Conservation (phyloP, 2,888 invertebrate species). For the Drymonia ruficornis region DNA sequence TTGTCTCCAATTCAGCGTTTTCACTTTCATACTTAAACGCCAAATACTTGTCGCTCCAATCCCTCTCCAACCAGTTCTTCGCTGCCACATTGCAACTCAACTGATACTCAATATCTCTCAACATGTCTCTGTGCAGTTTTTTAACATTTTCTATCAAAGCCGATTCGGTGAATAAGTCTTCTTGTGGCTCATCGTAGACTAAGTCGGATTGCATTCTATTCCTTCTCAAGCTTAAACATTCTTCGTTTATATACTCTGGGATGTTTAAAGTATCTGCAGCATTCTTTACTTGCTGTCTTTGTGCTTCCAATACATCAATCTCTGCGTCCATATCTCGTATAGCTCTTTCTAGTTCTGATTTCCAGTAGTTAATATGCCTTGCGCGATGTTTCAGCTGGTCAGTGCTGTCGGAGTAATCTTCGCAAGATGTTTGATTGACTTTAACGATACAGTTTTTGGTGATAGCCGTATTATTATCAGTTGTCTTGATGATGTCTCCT, state of each 20-base stretch:
- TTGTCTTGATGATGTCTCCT: conserved; percentile 73
- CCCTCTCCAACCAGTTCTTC: conserved; percentile 91
- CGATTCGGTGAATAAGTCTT: conserved; percentile 89
- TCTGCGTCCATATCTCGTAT: conserved; percentile 74
- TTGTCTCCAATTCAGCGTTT: conserved; percentile 89
- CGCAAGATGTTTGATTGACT: conserved; percentile 73
- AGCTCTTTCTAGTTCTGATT: conserved; percentile 71
- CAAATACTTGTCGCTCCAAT: conserved; percentile 95
- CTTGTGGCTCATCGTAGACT: conserved; percentile 90
- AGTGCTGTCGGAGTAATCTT: conserved; percentile 70
- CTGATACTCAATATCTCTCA: conserved; percentile 89
- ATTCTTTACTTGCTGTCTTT: conserved; percentile 76
- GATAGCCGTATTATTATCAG: conserved; percentile 69
- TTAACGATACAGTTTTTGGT: conserved; percentile 77
- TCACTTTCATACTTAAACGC: conserved; percentile 90
- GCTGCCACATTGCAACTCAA: conserved; percentile 89
- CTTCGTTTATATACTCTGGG: conserved; percentile 82
- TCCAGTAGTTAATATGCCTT: conserved; percentile 78
- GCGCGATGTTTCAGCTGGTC: conserved; percentile 70
- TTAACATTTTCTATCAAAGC: conserved; percentile 89
- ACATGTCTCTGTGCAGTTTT: conserved; percentile 85
- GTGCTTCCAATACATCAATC: conserved; percentile 63
- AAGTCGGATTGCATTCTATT: conserved; percentile 89
- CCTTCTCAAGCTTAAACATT: conserved; percentile 88
- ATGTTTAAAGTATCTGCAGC: conserved; percentile 68